A percentile compares a stretch with the other conserved stretches of the same genome.
These are phyloP conservation scores for Trialeurodes vaporariorum DNA, from an alignment of 1,140 invertebrate genomes.

Conservation along the genomic window DNA sequence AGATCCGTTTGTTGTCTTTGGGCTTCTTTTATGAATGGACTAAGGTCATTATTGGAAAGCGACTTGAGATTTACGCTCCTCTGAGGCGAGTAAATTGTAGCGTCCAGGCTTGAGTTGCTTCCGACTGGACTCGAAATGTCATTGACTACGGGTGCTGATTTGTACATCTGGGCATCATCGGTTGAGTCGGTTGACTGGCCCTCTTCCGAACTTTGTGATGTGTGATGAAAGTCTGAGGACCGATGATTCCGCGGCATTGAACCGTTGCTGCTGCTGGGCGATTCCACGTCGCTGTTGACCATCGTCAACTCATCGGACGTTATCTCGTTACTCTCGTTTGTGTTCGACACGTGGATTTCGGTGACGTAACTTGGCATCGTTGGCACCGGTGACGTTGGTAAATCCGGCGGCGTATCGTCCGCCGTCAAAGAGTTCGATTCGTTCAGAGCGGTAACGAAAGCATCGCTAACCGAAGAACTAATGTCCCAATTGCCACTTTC, in stretches of 20 bases:
- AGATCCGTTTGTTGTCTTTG: constrained; percentile 10
- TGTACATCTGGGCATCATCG: neutral
- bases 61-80: neutral
- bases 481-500: constrained; percentile 6
- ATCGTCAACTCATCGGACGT: constrained; percentile 3
- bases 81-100: neutral
- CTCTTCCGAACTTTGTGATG: neutral
- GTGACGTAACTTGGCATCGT: constrained; percentile 37
- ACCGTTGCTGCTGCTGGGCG: neutral
- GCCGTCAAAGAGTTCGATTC: constrained; percentile 6
- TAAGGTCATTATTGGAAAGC: neutral
- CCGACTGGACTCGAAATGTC: neutral
- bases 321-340: constrained; percentile 2
- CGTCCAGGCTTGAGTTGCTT: neutral
- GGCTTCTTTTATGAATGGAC: constrained; percentile 2
- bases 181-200: constrained; percentile 6
- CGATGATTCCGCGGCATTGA: neutral
- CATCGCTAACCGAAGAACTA: neutral
- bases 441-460: constrained; percentile 10
- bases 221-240: too few species aligned
- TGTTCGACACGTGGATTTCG: constrained; percentile 37
- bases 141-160: neutral
- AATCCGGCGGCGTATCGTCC: constrained; percentile 31
- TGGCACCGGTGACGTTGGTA: constrained; percentile 36
- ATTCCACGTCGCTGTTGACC: neutral